phyloP scores from a whole-genome alignment of 2,888 invertebrate species.

The Bursaphelenchus okinawaensis region DNA sequence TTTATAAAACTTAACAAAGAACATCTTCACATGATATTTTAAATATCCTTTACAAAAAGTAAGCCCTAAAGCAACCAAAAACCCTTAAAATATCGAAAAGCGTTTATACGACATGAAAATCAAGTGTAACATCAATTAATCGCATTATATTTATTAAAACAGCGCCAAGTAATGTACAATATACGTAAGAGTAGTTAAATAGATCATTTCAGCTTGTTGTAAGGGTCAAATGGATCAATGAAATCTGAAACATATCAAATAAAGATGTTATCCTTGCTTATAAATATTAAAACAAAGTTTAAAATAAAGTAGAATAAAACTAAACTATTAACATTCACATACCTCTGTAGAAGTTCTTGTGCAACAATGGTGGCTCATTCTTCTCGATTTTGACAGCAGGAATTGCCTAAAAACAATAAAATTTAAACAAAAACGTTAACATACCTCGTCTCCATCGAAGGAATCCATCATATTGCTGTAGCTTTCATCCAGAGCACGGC shows the following conservation, averaged over 20 bases:
- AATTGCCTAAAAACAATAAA: conserved; percentile 14
- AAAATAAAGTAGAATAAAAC: conserved; percentile 17
- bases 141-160: too few species aligned
- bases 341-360: conserved; percentile 26
- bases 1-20: neutral
- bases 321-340: conserved; percentile 1
- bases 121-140: neutral
- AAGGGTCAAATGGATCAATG: conserved; percentile 1
- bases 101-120: neutral
- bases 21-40: neutral
- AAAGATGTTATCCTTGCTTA: neutral
- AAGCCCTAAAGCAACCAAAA: neutral
- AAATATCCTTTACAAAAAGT: neutral
- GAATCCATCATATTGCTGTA: neutral
- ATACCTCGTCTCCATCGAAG: conserved; percentile 1
- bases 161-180: too few species aligned
- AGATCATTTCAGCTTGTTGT: neutral
- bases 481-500: neutral
- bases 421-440: conserved; percentile 1
- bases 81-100: neutral
- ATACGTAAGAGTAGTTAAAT: too few species aligned
- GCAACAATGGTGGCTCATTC: conserved; percentile 15
- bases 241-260: neutral
- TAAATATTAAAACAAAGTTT: neutral
- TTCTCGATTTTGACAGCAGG: conserved; percentile 19